Evolutionary conservation across 2,113 vertebrate genomes (phyloP).

Genomic region (Zosterops lateralis): DNA sequence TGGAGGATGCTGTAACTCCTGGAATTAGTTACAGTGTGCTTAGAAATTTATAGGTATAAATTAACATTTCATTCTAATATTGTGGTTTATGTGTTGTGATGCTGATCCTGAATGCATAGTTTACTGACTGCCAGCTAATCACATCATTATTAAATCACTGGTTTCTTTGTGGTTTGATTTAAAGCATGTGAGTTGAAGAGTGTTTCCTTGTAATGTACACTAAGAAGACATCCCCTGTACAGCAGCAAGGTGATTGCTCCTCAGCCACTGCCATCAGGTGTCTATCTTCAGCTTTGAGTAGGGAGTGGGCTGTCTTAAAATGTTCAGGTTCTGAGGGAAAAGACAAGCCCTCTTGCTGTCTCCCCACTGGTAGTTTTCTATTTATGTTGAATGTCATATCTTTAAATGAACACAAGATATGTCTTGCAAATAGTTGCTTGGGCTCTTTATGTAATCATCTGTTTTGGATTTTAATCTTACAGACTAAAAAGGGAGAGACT

Average conservation of each 20-base stretch:
- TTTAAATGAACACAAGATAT: not conserved
- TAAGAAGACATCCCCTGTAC: not conserved
- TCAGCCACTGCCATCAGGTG: not conserved
- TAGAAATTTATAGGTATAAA: not conserved
- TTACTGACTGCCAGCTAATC: not conserved
- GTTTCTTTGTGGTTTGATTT: not conserved
- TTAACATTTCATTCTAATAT: not conserved
- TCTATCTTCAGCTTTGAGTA: not conserved
- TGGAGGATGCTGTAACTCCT: not conserved
- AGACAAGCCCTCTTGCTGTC: not conserved
- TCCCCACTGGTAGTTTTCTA: not conserved
- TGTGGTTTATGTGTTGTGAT: not conserved
- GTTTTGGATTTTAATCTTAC: not conserved
- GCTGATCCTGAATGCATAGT: not conserved
- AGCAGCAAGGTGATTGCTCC: not conserved
- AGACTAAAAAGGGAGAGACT: not conserved
- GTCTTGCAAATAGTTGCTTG: not conserved
- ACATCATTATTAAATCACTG: not conserved
- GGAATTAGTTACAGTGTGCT: not conserved
- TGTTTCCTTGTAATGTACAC: not conserved
- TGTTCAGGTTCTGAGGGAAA: not conserved
- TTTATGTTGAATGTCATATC: not conserved
- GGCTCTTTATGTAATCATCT: not conserved
- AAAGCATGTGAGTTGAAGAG: not conserved
- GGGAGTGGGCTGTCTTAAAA: not conserved